Conservation (phyloP, 2,113 vertebrate genomes). For the Donacobius atricapilla region DNA sequence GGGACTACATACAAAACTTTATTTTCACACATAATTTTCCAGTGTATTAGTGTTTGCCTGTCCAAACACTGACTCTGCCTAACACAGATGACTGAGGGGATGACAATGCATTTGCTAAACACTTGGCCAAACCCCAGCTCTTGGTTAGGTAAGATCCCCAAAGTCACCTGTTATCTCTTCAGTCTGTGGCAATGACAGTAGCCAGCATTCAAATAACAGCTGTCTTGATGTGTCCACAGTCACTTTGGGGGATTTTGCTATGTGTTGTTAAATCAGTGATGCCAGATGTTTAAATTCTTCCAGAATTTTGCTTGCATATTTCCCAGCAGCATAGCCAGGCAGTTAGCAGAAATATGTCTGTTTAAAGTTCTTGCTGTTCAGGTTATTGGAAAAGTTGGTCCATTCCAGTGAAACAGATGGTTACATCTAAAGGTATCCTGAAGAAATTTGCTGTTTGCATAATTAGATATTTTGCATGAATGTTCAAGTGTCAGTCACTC, state of each 20-base stretch:
- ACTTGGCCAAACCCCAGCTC: neutral
- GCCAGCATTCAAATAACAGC: neutral
- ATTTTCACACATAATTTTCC: neutral
- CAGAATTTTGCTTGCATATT: neutral
- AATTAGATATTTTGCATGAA: neutral
- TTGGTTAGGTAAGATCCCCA: fast-evolving
- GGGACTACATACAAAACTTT: neutral
- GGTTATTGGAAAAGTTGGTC: neutral
- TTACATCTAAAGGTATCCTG: neutral
- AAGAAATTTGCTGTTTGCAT: neutral
- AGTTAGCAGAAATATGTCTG: neutral
- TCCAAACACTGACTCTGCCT: neutral
- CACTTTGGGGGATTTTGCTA: neutral
- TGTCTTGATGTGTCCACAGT: neutral
- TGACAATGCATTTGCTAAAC: neutral
- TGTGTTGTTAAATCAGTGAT: neutral
- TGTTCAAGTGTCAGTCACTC: neutral
- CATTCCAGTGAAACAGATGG: neutral
- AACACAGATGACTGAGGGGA: neutral
- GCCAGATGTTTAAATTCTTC: neutral
- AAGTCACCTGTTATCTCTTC: neutral
- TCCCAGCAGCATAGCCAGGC: neutral
- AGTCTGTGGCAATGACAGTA: neutral
- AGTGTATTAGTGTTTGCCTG: neutral
- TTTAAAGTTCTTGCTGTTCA: neutral